Evolutionary conservation across 2,888 invertebrate species (phyloP), one percentile per base, ranked within the genome.

Genomic region (Corbicula japonica): DNA sequence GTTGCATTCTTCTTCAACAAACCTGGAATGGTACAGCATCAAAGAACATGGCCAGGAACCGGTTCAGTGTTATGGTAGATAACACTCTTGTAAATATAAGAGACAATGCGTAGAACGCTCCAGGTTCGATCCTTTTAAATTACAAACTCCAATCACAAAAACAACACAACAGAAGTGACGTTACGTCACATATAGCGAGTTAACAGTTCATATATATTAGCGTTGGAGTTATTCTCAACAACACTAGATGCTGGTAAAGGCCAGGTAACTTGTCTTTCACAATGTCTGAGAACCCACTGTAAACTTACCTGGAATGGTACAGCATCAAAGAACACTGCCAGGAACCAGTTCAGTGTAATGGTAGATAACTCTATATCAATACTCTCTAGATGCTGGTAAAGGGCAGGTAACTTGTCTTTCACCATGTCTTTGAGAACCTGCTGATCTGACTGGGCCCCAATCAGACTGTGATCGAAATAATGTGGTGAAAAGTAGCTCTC

Each of bases 341-440:
- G 91, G 88, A 95, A 95, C 95, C 95, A 95, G 90, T 95, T 95
- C 73, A 95, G 91, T 12, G 94, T 95, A 65, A 95, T 93, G 3
- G 95, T 94, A 26, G 94, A 94, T 58, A 95, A 89, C 80, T 95
- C 95, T 71, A 95, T 94, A 79, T 94, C 94, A 44, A 94, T 92
- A 38, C 88, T 88, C 72, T 93, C 92, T 60, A 95, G 87, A 85
- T 95, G 94, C 28, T 90, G 88, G 66, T 92, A 89, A 21, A 95
- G 92, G 52, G 89, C 88, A 2, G 94, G 94, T 44, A 94, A 91
- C 84, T 94, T 94, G 61, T 91, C 91, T 46, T 91, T 91, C 58
- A 95, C 89, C n/a, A 95, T 87, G 61, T 94, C 94, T 80, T 94
- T 93, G 15, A 95, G 89, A 4, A 94, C 94, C 81, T 94, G 92